Evolutionary conservation across 2,888 invertebrate genomes (phyloP).

Genomic region (Leuctra nigra): DNA sequence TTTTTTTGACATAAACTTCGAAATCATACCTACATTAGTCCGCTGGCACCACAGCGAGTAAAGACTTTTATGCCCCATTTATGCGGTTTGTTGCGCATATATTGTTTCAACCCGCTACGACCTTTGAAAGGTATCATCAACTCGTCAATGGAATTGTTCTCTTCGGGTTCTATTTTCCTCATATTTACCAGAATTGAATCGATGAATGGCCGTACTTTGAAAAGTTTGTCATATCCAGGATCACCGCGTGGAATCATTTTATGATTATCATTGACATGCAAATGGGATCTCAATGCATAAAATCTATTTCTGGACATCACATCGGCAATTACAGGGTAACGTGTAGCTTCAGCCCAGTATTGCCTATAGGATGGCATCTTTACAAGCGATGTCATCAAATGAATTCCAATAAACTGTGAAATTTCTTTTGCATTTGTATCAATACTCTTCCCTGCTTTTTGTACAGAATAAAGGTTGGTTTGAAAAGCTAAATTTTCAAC

Average conservation of each 20-base stretch:
- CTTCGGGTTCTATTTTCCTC: conserved; percentile 31
- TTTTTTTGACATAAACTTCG: conserved; percentile 33
- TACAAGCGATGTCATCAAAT: conserved; percentile 29
- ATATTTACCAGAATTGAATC: conserved; percentile 28
- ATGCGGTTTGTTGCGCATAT: conserved; percentile 31
- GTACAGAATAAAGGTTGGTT: too few species aligned
- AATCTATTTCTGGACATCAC: conserved; percentile 31
- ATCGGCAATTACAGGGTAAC: conserved; percentile 30
- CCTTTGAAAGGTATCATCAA: conserved; percentile 35
- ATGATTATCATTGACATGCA: conserved; percentile 23
- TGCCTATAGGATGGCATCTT: conserved; percentile 30
- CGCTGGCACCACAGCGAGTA: conserved; percentile 31
- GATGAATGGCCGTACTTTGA: conserved; percentile 31
- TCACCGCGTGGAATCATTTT: conserved; percentile 5
- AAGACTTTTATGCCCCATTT: conserved; percentile 33
- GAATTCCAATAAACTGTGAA: conserved; percentile 30
- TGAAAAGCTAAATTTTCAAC: too few species aligned
- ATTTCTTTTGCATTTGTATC: conserved; percentile 29
- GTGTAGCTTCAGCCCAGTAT: conserved; percentile 30
- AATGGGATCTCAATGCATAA: conserved; percentile 23
- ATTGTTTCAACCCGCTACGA: conserved; percentile 31
- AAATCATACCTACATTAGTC: conserved; percentile 32
- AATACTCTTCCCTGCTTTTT: too few species aligned
- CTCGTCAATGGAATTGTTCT: conserved; percentile 33
- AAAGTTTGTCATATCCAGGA: conserved; percentile 30